Conservation (phyloP, 1,140 invertebrate genomes). For the Megalonaias nervosa region DNA sequence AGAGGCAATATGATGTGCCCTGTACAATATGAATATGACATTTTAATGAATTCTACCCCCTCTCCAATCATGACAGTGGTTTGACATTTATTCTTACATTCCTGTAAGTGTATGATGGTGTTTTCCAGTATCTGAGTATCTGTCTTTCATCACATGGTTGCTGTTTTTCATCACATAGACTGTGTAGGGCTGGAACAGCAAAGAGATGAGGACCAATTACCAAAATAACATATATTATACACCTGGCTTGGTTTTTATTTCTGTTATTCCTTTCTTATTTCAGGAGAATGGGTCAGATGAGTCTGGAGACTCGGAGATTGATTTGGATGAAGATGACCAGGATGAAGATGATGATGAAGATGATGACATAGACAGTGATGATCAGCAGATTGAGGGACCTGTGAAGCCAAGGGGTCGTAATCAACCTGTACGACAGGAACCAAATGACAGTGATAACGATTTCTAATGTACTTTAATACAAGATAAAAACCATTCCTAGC, state of each 20-base stretch:
- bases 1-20: too few relatives aligned
- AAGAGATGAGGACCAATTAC: neutral
- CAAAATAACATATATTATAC: neutral
- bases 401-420: conserved; percentile 36
- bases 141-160: too few relatives aligned
- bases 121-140: too few relatives aligned
- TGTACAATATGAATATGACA: too few relatives aligned
- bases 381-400: conserved; percentile 34
- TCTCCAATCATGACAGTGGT: too few relatives aligned
- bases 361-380: conserved; percentile 49
- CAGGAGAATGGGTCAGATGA: conserved; percentile 51
- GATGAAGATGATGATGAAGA: conserved; percentile 60
- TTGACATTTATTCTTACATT: too few relatives aligned
- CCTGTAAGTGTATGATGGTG: too few relatives aligned
- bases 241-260: conserved; percentile 1
- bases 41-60: too few relatives aligned
- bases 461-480: conserved; percentile 44
- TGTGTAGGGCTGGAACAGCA: neutral
- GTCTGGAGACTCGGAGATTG: conserved; percentile 59
- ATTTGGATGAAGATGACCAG: conserved; percentile 60
- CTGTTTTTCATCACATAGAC: too few relatives aligned
- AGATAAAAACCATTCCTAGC: neutral
- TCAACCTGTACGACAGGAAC: conserved; percentile 41
- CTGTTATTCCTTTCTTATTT: neutral
- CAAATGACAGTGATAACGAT: conserved; percentile 66